Evolutionary conservation across 2,797 vertebrate species (phyloP), one percentile per base, ranked within the genome.

Genomic region (Molothrus ater): DNA sequence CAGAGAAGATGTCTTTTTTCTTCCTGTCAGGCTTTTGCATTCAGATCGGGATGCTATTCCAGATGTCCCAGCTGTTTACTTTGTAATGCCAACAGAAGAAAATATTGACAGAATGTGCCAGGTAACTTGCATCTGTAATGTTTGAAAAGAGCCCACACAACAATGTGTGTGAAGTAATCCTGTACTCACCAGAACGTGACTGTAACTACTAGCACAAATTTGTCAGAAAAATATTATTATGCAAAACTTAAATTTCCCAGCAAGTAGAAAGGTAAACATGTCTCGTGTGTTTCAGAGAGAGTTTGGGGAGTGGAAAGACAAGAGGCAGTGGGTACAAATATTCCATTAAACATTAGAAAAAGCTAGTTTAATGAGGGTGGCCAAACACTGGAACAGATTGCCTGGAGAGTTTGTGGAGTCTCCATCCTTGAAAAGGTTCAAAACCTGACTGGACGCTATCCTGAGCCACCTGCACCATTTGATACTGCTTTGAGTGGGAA

Each of bases 11-110:
- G 38, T 69, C 36, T 17, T 91, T 83, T 88, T 93, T 80, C 86
- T 88, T 94, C 25, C 86, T 65, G 90, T 80, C 54, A 99, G 99
- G 53, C 98, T 99, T 97, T 98, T 99, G 74, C 99, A 99, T 97
- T 99, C 99, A 26, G 99, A 99, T 97, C 98, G 99, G 89, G 99
- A 99, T 86, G 98, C 99, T 28, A 99, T 99, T 97, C 99, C 99
- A 91, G 99, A 99, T 96, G 99, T 99, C 95, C 99, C 99, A 73
- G 99, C 99, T 68, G 93, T 99, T 92, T 99, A 99, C 97, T 99
- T 99, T 91, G 97, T 99, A 78, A 99, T 99, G 99, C 99, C 99
- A 94, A 99, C 99, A 92, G 99, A 99, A 96, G 99, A 99, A 98
- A 99, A 99, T 96, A 98, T 99, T 88, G 99, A 99, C 97, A 98